Evolutionary conservation across 2,797 vertebrate genomes (phyloP).

Genomic region (Acanthiza pusilla): DNA sequence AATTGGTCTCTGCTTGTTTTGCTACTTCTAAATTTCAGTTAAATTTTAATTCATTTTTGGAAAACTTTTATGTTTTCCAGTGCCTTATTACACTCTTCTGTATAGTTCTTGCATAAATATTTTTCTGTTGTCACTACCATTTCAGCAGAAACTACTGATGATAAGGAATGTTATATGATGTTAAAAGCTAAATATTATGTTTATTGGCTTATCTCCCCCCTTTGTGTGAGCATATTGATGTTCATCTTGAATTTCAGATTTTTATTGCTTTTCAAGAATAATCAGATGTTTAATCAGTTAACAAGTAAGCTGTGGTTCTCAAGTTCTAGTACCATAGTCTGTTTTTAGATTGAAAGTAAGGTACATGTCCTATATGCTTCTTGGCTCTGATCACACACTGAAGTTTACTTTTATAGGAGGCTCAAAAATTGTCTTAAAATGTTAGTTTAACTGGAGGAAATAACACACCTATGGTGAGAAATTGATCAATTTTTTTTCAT

Average conservation of each 20-base stretch:
- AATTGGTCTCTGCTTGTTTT: neutral
- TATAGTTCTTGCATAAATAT: neutral
- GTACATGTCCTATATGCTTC: neutral
- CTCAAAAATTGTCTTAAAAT: neutral
- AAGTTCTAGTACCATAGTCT: neutral
- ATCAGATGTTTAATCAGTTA: neutral
- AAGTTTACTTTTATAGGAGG: neutral
- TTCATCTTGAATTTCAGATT: neutral
- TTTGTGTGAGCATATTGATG: neutral
- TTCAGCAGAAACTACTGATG: neutral
- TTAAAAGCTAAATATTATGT: neutral
- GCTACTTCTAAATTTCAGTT: neutral
- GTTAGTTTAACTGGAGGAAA: neutral
- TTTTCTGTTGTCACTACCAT: neutral
- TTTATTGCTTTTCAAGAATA: neutral
- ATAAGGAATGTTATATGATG: neutral
- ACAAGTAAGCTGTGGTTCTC: neutral
- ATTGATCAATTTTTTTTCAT: neutral
- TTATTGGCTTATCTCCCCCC: neutral
- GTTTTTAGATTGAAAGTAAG: neutral
- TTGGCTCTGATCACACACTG: neutral
- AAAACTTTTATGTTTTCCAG: neutral
- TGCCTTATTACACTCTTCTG: fast-evolving
- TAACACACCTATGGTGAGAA: neutral
- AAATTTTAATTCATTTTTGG: neutral